phyloP scores from a whole-genome alignment of 1,140 invertebrate species.

The Anastatus disparis region DNA sequence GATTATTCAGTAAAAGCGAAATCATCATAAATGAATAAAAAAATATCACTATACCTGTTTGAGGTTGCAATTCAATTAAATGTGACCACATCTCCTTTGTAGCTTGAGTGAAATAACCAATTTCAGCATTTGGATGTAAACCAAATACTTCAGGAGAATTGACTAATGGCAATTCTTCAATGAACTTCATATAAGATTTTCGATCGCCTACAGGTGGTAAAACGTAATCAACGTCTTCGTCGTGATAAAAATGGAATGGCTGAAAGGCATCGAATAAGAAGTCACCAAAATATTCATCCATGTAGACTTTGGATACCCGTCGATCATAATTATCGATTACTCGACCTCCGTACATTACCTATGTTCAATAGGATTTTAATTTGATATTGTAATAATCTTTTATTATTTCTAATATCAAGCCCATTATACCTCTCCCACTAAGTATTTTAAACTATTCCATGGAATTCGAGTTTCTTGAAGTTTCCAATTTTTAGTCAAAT shows the following conservation, averaged over 20 bases:
- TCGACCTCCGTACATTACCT: conserved; percentile 93
- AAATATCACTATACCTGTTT: too few relatives aligned
- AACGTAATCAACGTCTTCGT: conserved; percentile 80
- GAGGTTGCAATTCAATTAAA: conserved; percentile 87
- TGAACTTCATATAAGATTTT: conserved; percentile 77
- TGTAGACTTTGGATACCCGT: conserved; percentile 85
- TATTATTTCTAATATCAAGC: not conserved
- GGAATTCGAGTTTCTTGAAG: conserved; percentile 75
- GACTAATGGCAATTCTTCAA: conserved; percentile 77
- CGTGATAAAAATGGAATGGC: conserved; percentile 87
- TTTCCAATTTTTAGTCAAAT: conserved; percentile 76
- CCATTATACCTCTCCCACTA: conserved; percentile 82
- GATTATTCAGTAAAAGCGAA: too few relatives aligned
- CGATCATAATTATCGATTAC: conserved; percentile 91
- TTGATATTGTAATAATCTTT: not conserved
- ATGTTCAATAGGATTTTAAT: not conserved
- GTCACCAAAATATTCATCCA: conserved; percentile 94
- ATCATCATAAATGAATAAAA: too few relatives aligned
- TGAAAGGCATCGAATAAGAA: conserved; percentile 91
- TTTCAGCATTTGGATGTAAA: conserved; percentile 92
- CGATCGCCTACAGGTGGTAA: conserved; percentile 77
- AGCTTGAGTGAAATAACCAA: conserved; percentile 88
- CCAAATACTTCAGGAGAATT: conserved; percentile 90
- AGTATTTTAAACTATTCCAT: conserved; percentile 90
- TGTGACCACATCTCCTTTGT: conserved; percentile 85